These are phyloP conservation scores for Porites rus DNA, from an alignment of 92 coral and sea anemone species.

Conservation along the genomic window DNA sequence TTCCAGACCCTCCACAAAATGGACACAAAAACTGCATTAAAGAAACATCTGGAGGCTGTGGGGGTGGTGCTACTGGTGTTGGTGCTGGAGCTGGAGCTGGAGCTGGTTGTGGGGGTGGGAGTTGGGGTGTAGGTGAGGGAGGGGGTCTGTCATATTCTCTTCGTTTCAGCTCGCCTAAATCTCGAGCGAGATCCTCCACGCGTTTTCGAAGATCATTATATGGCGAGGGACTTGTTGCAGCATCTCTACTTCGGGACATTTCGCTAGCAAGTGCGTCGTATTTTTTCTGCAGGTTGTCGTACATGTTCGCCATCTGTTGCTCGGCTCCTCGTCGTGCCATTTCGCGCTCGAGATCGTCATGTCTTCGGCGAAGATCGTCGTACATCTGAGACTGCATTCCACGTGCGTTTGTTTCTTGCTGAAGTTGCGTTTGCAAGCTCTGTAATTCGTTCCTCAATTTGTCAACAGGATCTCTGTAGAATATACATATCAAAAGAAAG, in stretches of 20 bases:
- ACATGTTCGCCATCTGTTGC: slow-evolving; percentile 87
- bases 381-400: slow-evolving; percentile 82
- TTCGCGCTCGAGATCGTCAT: slow-evolving; percentile 92
- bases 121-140: slow-evolving; percentile 19
- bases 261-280: slow-evolving; percentile 82
- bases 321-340: slow-evolving; percentile 88
- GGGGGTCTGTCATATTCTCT: slow-evolving; percentile 43
- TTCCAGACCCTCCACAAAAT: slow-evolving; percentile 80
- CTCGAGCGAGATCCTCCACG: slow-evolving; percentile 71
- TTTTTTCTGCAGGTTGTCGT: slow-evolving; percentile 85
- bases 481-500: too few species aligned
- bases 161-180: slow-evolving; percentile 73
- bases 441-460: slow-evolving; percentile 84
- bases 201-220: slow-evolving; percentile 78
- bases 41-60: slow-evolving; percentile 39
- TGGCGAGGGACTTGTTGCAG: slow-evolving; percentile 53
- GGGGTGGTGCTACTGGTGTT: slow-evolving; percentile 22
- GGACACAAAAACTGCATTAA: slow-evolving; percentile 92
- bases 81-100: slow-evolving; percentile 9
- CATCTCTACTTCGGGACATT: slow-evolving; percentile 53
- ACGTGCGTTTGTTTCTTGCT: slow-evolving; percentile 81
- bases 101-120: slow-evolving; percentile 32
- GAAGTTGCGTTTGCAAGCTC: slow-evolving; percentile 78
- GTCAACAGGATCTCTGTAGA: slow-evolving; percentile 80
- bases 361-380: slow-evolving; percentile 94